Conservation (phyloP, 2,888 invertebrate species). For the Epinotia nisella region DNA sequence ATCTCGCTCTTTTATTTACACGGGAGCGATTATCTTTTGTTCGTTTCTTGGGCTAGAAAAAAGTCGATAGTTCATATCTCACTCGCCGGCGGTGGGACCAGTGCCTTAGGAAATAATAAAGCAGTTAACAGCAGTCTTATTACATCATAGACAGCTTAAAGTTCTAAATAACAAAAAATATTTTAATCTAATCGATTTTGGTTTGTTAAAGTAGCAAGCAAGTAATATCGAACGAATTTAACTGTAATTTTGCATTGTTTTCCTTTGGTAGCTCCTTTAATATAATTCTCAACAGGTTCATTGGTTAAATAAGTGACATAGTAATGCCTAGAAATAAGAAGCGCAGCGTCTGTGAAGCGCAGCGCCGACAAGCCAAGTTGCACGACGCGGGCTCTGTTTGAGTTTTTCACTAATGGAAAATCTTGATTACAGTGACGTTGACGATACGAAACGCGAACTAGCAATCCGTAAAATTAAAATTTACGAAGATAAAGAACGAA, state of each 20-base stretch:
- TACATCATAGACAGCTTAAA: too few species aligned
- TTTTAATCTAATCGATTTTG: neutral
- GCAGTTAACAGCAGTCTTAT: too few species aligned
- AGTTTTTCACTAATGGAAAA: constrained; percentile 77
- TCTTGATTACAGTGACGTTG: constrained; percentile 56
- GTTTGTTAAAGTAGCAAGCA: neutral
- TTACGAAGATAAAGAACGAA: constrained; percentile 54
- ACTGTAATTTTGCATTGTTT: neutral
- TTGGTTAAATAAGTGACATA: neutral
- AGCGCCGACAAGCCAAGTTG: constrained; percentile 2
- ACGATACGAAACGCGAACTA: constrained; percentile 53
- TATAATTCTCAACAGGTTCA: neutral
- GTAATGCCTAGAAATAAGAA: neutral
- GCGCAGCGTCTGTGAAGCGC: constrained; percentile 12
- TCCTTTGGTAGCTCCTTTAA: neutral
- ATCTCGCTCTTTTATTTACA: too few species aligned
- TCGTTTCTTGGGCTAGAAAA: too few species aligned
- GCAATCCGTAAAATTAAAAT: constrained; percentile 68
- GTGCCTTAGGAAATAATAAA: too few species aligned
- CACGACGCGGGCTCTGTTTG: constrained; percentile 54
- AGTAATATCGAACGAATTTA: neutral
- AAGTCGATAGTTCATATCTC: too few species aligned
- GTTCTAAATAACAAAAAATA: too few species aligned
- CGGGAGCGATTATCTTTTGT: too few species aligned
- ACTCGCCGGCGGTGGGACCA: too few species aligned